These are phyloP conservation scores for Thinocorus orbignyianus DNA, from an alignment of 2,113 vertebrate genomes.

Conservation along the genomic window DNA sequence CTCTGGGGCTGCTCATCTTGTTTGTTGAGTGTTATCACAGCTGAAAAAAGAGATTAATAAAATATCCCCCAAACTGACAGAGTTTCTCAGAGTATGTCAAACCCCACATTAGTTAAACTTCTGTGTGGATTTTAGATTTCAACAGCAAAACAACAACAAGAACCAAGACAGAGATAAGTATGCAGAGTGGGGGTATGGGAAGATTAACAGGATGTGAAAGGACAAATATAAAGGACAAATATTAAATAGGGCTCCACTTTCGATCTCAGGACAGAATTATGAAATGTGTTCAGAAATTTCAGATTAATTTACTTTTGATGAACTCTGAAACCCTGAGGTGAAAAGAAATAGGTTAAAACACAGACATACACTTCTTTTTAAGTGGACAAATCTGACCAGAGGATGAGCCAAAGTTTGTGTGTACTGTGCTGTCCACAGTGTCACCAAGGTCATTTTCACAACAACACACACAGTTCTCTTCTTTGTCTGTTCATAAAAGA, in stretches of 20 bases:
- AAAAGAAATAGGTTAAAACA: background rate
- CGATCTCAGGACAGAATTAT: background rate
- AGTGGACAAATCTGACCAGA: background rate
- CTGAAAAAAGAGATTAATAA: slow-evolving; percentile 8
- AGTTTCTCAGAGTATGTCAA: background rate
- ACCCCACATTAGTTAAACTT: background rate
- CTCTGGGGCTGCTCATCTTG: background rate
- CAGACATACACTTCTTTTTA: background rate
- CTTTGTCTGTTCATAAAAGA: background rate
- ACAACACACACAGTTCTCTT: background rate
- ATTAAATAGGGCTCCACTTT: background rate
- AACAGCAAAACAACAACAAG: background rate
- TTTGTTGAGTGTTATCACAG: slow-evolving; percentile 20
- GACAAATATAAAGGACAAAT: background rate
- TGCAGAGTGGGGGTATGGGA: background rate
- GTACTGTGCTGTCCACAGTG: background rate
- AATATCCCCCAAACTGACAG: background rate
- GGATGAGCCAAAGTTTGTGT: background rate
- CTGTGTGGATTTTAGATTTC: background rate
- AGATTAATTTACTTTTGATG: background rate
- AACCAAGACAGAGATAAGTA: background rate
- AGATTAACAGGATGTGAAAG: background rate
- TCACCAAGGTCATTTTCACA: background rate
- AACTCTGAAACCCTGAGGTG: background rate
- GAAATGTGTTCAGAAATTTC: background rate